Percentiles rank a stretch among this genome's conserved stretches.
These are phyloP conservation scores for Redunca redunca DNA, from an alignment of 2,113 vertebrate species.

Conservation along the genomic window DNA sequence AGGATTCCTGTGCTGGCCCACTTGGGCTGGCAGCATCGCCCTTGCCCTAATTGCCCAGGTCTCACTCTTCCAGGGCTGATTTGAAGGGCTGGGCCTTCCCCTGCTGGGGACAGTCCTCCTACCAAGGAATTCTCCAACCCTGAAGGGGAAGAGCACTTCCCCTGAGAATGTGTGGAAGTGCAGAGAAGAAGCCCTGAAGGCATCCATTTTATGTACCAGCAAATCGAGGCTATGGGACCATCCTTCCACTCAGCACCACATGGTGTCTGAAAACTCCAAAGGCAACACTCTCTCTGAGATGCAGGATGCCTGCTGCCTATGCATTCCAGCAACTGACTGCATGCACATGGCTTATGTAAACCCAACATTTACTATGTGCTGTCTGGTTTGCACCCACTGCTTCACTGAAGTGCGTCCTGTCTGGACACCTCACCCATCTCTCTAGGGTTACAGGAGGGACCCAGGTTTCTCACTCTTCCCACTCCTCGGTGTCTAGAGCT, in stretches of 20 bases:
- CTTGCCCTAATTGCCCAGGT: too few relatives aligned
- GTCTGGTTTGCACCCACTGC: background rate
- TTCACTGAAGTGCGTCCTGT: background rate
- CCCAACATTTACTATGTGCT: background rate
- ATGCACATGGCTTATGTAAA: background rate
- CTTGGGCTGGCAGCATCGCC: accelerated
- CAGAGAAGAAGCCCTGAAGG: background rate
- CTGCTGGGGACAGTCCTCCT: background rate
- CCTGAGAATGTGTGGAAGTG: background rate
- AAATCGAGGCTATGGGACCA: background rate
- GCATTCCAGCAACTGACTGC: background rate
- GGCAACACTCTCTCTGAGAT: background rate
- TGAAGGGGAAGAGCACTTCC: background rate
- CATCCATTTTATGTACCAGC: background rate
- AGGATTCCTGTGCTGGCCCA: background rate
- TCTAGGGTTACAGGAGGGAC: background rate
- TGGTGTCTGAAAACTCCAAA: background rate
- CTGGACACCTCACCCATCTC: background rate
- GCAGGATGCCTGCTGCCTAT: background rate
- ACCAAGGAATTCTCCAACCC: background rate
- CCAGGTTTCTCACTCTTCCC: background rate
- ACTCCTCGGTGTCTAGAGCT: background rate
- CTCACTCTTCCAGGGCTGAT: background rate
- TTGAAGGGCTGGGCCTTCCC: background rate
- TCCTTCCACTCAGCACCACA: background rate